Evolutionary conservation across 2,113 vertebrate genomes (phyloP).

Genomic region (Ciconia maguari): DNA sequence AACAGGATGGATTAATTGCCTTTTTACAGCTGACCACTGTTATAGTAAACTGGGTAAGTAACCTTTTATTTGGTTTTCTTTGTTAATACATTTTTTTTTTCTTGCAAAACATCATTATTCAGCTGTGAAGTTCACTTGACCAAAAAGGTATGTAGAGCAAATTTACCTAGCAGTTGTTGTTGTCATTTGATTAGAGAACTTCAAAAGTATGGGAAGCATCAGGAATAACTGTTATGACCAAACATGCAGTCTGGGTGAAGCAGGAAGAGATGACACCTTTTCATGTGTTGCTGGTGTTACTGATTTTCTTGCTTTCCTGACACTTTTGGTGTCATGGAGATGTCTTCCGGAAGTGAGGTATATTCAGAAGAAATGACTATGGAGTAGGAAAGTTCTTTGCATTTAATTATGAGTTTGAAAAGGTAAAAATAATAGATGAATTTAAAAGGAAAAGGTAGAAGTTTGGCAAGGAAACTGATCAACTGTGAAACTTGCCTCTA

Average conservation of each 20-base stretch:
- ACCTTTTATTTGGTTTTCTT: background rate
- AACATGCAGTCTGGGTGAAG: background rate
- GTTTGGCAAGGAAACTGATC: background rate
- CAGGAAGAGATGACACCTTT: background rate
- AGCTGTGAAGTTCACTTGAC: background rate
- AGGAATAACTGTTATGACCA: background rate
- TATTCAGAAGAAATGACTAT: background rate
- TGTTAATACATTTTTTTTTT: background rate
- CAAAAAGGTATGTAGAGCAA: background rate
- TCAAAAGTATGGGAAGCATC: background rate
- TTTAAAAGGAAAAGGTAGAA: background rate
- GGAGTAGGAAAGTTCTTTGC: background rate
- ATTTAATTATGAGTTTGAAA: background rate
- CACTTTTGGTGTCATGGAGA: background rate
- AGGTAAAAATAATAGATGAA: background rate
- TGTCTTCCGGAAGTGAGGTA: background rate
- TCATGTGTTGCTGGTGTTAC: background rate
- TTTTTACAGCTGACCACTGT: slow-evolving; percentile 91
- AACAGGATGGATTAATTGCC: slow-evolving; percentile 91
- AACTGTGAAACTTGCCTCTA: background rate
- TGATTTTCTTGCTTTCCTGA: background rate
- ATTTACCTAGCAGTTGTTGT: background rate
- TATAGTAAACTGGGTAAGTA: slow-evolving; percentile 90
- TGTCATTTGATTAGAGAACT: background rate
- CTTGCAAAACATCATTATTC: background rate